Percentiles rank a stretch among this genome's conserved stretches.
Conservation (phyloP, 1,140 invertebrate genomes). For the Drosophila simulans region DNA sequence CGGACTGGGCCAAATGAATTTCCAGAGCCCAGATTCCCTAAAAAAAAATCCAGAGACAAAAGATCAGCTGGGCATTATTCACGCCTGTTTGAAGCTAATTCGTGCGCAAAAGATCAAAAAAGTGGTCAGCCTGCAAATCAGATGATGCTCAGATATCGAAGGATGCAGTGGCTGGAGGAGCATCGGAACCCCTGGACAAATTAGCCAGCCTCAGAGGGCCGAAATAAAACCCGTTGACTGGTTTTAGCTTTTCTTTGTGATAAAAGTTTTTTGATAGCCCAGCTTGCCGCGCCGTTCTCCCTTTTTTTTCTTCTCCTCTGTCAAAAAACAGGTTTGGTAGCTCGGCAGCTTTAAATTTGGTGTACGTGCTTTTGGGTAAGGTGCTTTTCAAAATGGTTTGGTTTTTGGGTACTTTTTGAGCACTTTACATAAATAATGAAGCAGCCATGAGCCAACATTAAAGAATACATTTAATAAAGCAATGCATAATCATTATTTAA, state of each 20-base stretch:
- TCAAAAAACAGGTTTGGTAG: conserved; percentile 57
- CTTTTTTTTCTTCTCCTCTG: background rate
- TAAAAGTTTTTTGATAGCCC: conserved; percentile 66
- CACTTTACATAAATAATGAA: background rate
- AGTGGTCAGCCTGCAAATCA: conserved; percentile 25
- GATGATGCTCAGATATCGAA: conserved; percentile 28
- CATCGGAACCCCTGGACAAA: conserved; percentile 52
- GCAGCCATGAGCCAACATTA: no score
- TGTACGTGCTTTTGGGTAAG: conserved; percentile 10
- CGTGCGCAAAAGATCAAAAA: conserved; percentile 58
- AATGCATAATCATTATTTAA: no score
- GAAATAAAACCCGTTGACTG: conserved; percentile 46
- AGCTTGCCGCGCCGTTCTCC: background rate
- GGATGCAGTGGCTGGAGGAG: conserved; percentile 31
- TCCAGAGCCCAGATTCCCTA: conserved; percentile 64
- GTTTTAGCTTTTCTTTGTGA: conserved; percentile 52
- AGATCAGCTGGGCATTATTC: conserved; percentile 71
- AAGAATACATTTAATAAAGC: no score
- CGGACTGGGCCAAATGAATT: conserved; percentile 40
- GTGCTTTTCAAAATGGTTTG: conserved; percentile 1
- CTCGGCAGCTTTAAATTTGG: conserved; percentile 34
- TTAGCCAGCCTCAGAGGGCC: conserved; percentile 38
- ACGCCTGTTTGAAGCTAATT: conserved; percentile 75
- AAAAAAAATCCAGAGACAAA: conserved; percentile 30
- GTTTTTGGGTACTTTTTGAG: background rate